Evolutionary conservation across 2,888 invertebrate genomes (phyloP), one percentile per base, ranked within the genome.

Genomic region (Atethmia centrago): DNA sequence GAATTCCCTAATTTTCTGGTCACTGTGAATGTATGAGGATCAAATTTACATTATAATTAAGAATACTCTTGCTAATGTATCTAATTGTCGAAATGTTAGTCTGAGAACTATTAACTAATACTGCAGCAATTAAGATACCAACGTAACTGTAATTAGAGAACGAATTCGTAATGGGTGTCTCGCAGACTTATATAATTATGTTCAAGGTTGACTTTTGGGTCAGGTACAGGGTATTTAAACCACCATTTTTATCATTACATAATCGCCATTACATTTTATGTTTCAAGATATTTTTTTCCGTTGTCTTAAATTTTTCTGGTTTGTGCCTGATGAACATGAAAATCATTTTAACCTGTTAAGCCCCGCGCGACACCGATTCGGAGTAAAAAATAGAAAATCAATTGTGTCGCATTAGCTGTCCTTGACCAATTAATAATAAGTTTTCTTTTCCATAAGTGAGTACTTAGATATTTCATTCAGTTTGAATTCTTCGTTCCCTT

Each of bases 101-200:
- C 67, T 68, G 51, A 62, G 68, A 85, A 82, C 74, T 78, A 82
- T 82, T 71, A 72, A 73, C 72, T 71, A 71, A 81, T 78, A 72
- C 63, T 67, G 45, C 28, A 47, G 74, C 63, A 83, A 74, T 84
- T 74, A 72, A 72, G 71, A 78, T 74, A 74, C 74, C 64, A 65
- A 40, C 36, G 53, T 45, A 58, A 19, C 42, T 65, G 71, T 84
- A 81, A 81, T 80, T 80, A 80, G 45, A 49, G 75, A 69, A 68
- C 64, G 76, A 84, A 80, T 80, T 75, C 25, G 40, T 75, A 75
- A 83, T 71, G 58, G 55, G 10, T 71, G 68, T 69, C 40, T 62
- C 28, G 9, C n/a, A 65, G 61, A 79, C 79, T 68, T 73, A 63
- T n/a, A 16, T 59, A 78, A 73, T 77, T 65, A 45, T 36, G 21